Conservation (phyloP, 30 jellyfish, hydroid and myxozoan species). For the Pseudorhiza aurosa region DNA sequence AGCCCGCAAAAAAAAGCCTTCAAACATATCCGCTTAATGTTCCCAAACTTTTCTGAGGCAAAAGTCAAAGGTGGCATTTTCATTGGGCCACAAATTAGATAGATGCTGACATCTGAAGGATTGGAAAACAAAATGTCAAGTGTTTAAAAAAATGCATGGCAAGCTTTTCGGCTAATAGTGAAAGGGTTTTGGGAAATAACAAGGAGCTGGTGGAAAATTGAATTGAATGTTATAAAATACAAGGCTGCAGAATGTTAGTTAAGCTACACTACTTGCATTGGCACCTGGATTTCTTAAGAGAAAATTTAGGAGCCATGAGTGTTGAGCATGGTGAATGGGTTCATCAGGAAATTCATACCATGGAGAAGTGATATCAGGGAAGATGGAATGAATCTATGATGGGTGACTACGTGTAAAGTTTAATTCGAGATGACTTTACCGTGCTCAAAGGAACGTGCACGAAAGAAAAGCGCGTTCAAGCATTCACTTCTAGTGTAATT, state of each 20-base stretch:
- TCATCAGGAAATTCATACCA: neutral
- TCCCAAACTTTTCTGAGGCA: conserved; percentile 19
- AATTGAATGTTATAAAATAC: neutral
- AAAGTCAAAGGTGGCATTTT: neutral
- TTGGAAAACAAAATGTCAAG: neutral
- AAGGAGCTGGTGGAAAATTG: neutral
- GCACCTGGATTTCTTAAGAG: conserved; percentile 8
- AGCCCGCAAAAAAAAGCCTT: conserved; percentile 15
- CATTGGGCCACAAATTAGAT: neutral
- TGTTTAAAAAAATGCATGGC: neutral
- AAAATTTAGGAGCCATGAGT: conserved; percentile 14
- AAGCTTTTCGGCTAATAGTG: neutral
- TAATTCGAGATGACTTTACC: neutral
- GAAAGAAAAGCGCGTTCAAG: neutral
- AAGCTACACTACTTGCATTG: neutral
- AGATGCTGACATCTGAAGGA: neutral
- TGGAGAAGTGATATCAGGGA: conserved; percentile 19
- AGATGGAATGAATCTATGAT: conserved; percentile 14
- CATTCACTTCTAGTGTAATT: neutral
- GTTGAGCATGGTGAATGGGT: conserved; percentile 19
- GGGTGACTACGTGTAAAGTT: conserved; percentile 7
- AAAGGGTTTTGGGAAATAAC: neutral
- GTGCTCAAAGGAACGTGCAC: neutral
- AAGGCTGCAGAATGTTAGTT: conserved; percentile 1
- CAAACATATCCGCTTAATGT: conserved; percentile 1